A percentile compares a stretch with the other conserved stretches of the same genome.
Evolutionary conservation across 2,797 vertebrate species (phyloP).

Genomic region (Enteromius paludinosus): DNA sequence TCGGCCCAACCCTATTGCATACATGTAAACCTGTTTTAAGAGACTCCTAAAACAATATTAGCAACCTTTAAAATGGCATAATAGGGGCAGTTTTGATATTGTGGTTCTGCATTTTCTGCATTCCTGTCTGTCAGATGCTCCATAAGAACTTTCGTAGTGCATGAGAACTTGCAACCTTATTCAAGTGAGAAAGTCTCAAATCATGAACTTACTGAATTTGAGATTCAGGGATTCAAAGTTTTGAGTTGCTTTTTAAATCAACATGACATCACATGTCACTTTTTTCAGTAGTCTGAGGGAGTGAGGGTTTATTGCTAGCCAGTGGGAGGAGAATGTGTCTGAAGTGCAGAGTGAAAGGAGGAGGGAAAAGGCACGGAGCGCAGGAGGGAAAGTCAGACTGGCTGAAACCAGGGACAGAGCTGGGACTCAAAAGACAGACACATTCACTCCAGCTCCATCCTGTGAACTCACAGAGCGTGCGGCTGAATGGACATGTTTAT

Average conservation of each 20-base stretch:
- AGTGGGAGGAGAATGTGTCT: constrained; percentile 68
- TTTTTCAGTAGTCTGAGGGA: constrained; percentile 72
- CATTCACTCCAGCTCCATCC: constrained; percentile 49
- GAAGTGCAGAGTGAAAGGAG: constrained; percentile 59
- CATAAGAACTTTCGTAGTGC: background rate
- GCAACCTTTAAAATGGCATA: too few species aligned
- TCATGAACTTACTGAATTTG: too few species aligned
- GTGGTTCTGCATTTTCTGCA: too few species aligned
- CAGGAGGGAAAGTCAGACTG: constrained; percentile 56
- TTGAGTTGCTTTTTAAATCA: constrained; percentile 65
- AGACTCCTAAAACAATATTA: too few species aligned
- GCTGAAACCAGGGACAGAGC: constrained; percentile 36
- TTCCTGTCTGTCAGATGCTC: background rate
- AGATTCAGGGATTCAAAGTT: constrained; percentile 3
- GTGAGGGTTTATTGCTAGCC: constrained; percentile 75
- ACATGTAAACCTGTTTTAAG: too few species aligned
- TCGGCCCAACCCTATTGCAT: too few species aligned
- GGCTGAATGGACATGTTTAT: constrained; percentile 75
- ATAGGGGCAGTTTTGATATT: too few species aligned
- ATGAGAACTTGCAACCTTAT: background rate
- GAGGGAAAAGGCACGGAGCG: constrained; percentile 44
- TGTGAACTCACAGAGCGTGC: constrained; percentile 50
- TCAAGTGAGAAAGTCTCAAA: too few species aligned
- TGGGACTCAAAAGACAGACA: constrained; percentile 45
- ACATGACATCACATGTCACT: constrained; percentile 68